These are phyloP conservation scores for Drosophila pseudotakahashii DNA, from an alignment of 2,888 invertebrate genomes.

Conservation along the genomic window DNA sequence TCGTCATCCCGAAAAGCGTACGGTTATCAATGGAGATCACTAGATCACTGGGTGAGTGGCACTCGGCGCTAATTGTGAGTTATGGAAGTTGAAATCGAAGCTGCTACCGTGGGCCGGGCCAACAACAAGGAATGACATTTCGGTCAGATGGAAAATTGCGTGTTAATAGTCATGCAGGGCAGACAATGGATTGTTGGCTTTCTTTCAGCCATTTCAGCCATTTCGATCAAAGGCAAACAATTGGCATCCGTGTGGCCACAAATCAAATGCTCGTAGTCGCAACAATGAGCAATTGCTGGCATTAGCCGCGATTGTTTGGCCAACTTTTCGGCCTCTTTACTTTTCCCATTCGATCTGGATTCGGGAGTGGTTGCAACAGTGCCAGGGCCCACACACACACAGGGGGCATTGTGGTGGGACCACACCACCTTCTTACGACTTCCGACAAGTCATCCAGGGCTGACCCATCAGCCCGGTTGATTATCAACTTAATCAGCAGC, in stretches of 20 bases:
- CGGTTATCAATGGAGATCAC: conserved; percentile 71
- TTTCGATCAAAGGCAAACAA: conserved; percentile 59
- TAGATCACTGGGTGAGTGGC: conserved; percentile 71
- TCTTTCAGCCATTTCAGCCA: conserved; percentile 52
- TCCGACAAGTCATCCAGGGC: conserved; percentile 62
- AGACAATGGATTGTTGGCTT: conserved; percentile 55
- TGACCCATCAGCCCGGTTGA: conserved; percentile 34
- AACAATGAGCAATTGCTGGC: conserved; percentile 68
- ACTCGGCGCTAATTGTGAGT: conserved; percentile 58
- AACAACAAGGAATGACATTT: conserved; percentile 63
- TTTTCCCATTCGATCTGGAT: conserved; percentile 5
- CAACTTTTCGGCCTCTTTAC: conserved; percentile 45
- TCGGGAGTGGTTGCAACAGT: conserved; percentile 39
- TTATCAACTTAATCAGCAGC: conserved; percentile 59
- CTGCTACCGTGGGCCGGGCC: conserved; percentile 48
- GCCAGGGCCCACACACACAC: conserved; percentile 5
- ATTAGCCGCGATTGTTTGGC: conserved; percentile 73
- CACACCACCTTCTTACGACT: conserved; percentile 40
- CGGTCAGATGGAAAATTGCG: conserved; percentile 60
- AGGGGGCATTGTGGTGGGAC: background rate
- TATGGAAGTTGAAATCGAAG: conserved; percentile 35
- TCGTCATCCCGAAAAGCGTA: conserved; percentile 31
- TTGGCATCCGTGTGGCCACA: conserved; percentile 63
- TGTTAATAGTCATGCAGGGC: conserved; percentile 64
- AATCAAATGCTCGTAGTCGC: conserved; percentile 68